phyloP scores from a whole-genome alignment of 2,113 vertebrate species.

The Entelurus aequoreus region DNA sequence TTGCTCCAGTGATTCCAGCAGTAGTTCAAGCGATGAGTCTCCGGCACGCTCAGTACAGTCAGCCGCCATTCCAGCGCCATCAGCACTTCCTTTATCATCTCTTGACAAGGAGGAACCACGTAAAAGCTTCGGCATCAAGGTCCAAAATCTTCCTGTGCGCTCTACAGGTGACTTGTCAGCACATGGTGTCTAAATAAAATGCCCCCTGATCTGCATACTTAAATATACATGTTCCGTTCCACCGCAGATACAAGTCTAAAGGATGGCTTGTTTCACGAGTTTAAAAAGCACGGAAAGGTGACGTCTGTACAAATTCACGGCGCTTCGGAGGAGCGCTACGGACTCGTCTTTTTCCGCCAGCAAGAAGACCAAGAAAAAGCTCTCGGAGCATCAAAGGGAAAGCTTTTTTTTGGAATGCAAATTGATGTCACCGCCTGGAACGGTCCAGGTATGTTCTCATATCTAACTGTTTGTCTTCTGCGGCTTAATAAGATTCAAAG shows the following conservation, averaged over 20 bases:
- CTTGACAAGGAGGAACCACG: slow-evolving; percentile 97
- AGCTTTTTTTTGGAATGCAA: slow-evolving; percentile 99
- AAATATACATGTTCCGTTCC: slow-evolving; percentile 9
- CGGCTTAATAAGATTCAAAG: neutral
- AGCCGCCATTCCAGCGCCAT: slow-evolving; percentile 88
- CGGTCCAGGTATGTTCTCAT: slow-evolving; percentile 82
- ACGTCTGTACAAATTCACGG: slow-evolving; percentile 98
- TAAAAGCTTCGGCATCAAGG: slow-evolving; percentile 98
- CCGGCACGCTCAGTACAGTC: slow-evolving; percentile 94
- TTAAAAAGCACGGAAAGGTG: slow-evolving; percentile 99
- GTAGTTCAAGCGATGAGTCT: slow-evolving; percentile 93
- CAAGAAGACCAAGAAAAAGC: slow-evolving; percentile 99
- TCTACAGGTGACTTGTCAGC: slow-evolving; percentile 83
- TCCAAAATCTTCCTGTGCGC: slow-evolving; percentile 97
- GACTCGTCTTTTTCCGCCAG: slow-evolving; percentile 96
- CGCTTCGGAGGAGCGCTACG: slow-evolving; percentile 91
- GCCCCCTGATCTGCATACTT: neutral
- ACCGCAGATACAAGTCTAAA: slow-evolving; percentile 94
- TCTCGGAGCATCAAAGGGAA: slow-evolving; percentile 91
- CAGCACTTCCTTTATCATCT: slow-evolving; percentile 83
- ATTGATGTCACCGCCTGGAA: slow-evolving; percentile 97
- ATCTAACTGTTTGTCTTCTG: neutral
- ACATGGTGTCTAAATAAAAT: neutral
- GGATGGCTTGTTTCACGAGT: slow-evolving; percentile 98
- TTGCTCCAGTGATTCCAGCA: slow-evolving; percentile 89